A percentile compares a stretch with the other conserved stretches of the same genome.
Conservation (phyloP, 1,140 invertebrate genomes). For the Cydia amplana region DNA sequence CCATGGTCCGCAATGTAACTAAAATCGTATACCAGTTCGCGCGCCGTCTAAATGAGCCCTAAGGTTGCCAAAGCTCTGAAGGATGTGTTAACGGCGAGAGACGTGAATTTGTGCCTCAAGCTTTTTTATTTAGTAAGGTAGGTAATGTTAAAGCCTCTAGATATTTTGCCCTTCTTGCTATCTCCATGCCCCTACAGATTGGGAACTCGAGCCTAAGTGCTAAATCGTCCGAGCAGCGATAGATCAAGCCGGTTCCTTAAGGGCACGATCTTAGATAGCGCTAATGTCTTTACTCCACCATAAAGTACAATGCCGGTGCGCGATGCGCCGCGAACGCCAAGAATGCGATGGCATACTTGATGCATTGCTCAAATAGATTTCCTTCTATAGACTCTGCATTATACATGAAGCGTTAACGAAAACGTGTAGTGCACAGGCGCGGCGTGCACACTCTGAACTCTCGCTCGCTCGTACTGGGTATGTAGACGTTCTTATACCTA, state of each 20-base stretch:
- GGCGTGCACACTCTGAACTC: no score
- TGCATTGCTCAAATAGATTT: neutral
- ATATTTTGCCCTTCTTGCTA: neutral
- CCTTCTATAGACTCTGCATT: neutral
- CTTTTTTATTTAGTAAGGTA: no score
- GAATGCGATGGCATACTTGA: slow-evolving; percentile 28
- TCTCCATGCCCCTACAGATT: neutral
- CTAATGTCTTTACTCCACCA: slow-evolving; percentile 29
- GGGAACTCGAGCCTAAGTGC: neutral
- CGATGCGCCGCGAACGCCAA: slow-evolving; percentile 24
- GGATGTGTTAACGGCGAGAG: no score
- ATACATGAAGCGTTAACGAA: neutral
- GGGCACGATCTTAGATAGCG: slow-evolving; percentile 27
- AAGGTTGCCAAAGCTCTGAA: no score
- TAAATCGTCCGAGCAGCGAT: slow-evolving; percentile 22
- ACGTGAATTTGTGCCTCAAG: no score
- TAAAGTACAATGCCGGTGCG: slow-evolving; percentile 1
- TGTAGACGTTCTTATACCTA: no score
- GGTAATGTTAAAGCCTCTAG: no score
- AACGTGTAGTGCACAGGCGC: no score
- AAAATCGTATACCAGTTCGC: no score
- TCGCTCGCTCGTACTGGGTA: no score
- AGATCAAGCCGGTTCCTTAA: slow-evolving; percentile 24
- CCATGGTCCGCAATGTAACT: no score
- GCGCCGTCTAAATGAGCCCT: no score